Base-by-base conservation (phyloP, 2,888 invertebrate species). In the Macaria notata region DNA sequence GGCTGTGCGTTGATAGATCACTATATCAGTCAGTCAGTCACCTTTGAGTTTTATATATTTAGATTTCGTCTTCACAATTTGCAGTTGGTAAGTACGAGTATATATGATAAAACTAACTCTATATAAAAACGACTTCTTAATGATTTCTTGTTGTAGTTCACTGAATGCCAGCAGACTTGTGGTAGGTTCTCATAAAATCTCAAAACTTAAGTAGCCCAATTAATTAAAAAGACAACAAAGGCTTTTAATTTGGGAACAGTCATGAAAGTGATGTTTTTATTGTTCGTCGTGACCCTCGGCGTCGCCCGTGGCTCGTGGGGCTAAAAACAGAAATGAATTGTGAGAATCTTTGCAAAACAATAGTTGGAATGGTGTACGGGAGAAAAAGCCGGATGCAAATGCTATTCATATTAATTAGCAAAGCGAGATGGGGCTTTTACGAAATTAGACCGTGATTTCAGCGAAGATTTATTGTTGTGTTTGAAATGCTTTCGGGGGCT, bases 331-430 rank as follows among this genome's bases (percentile, higher is more conserved):
- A 76, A 88, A 90, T 88, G 90, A 89, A 90, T 91, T 89, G 86
- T 84, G 85, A 86, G 88, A 80, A 88, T 91, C 89, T 89, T 58
- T 83, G 83, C 89, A 87, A 90, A 90, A 91, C 90, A 91, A 91
- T 91, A 91, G 90, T 91, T 89, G 86, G 86, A 86, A 88, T 84
- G 84, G 85, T 85, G 82, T 83, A 84, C 84, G 86, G 82, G 89
- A 90, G 91, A 90, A 90, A 90, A 90, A 91, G 88, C 90, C 87
- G 89, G 89, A 90, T 91, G 90, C 88, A 91, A 91, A 90, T 88
- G 88, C 90, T 86, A 90, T 91, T 90, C 90, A 90, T 91, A 90
- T 91, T 91, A 91, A 91, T 91, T 91, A 91, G 89, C 86, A 90
- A 88, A 89, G 90, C 90, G 89, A 90, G 88, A 90, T 86, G 86